Evolutionary conservation across 2,113 vertebrate genomes (phyloP), one percentile per base, ranked within the genome.

Genomic region (Pardalotus punctatus): DNA sequence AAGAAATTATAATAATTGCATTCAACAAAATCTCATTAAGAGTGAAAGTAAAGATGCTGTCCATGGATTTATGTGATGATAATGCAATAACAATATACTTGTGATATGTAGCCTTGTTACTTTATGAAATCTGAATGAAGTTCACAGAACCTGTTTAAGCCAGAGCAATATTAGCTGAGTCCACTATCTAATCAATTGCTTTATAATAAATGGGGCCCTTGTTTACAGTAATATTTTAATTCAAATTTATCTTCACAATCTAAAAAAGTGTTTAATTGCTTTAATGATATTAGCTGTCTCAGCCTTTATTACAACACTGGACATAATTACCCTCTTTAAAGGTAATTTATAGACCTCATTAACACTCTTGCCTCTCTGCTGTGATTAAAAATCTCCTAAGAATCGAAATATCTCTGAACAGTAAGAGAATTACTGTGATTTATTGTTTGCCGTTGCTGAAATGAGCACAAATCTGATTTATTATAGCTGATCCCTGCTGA

Each of bases 271-370:
- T 93, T 97, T 98, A 97, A 98, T 98, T 98, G 92, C 94, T 96
- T 97, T 96, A 97, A 97, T 97, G 97, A 98, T 97, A 97, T 97
- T 97, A 97, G 97, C 98, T 96, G 97, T 89, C 88, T 53, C 69
- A 96, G 92, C 79, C 91, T 98, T 97, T 97, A 97, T 96, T 95
- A 86, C 91, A 94, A 97, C 94, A 92, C 90, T 96, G 96, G 96
- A 97, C 97, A 94, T 98, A 97, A 98, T 98, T 97, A 89, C 95
- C 96, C 96, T 95, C 74, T 92, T 97, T 97, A 97, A 96, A 97
- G 96, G 97, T 98, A 98, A 98, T 98, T 98, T 98, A 98, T 97
- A 90, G 96, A 96, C 96, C 97, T 98, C 98, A 98, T 99, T 99
- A 98, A 97, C 97, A 98, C 97, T 92, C 96, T 93, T 98, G 97